These are phyloP conservation scores for Xyrauchen texanus DNA, from an alignment of 2,113 vertebrate species.

Conservation along the genomic window DNA sequence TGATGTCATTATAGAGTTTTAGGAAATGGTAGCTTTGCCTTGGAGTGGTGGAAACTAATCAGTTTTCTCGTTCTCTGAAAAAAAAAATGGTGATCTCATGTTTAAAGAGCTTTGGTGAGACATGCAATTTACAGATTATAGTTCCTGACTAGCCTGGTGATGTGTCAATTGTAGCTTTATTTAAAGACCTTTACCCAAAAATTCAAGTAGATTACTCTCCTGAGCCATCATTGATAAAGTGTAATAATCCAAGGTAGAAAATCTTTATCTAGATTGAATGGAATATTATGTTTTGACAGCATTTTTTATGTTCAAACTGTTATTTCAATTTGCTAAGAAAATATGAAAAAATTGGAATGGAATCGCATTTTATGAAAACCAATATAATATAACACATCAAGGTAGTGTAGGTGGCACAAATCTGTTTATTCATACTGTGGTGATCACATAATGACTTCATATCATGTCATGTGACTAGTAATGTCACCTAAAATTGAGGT, in stretches of 20 bases:
- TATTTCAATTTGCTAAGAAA: too few relatives aligned
- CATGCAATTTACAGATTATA: slow-evolving; percentile 36
- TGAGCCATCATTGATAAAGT: background rate
- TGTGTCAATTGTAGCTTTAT: slow-evolving; percentile 34
- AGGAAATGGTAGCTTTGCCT: slow-evolving; percentile 38
- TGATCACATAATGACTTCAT: slow-evolving; percentile 3
- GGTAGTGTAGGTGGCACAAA: background rate
- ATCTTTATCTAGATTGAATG: slow-evolving; percentile 2
- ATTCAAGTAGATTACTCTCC: background rate
- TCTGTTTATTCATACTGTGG: background rate
- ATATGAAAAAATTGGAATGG: too few relatives aligned
- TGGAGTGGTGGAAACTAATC: slow-evolving; percentile 30
- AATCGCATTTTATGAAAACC: background rate
- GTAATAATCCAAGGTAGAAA: slow-evolving; percentile 1
- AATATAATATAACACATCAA: background rate
- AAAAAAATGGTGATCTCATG: slow-evolving; percentile 30
- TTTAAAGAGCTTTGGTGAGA: slow-evolving; percentile 20
- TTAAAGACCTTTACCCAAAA: slow-evolving; percentile 32
- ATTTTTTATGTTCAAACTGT: too few relatives aligned
- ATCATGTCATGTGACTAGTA: background rate
- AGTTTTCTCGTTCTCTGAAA: too few relatives aligned
- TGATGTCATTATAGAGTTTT: slow-evolving; percentile 39
- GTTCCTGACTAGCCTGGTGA: slow-evolving; percentile 36
- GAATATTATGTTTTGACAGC: slow-evolving; percentile 18
- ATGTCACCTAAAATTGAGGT: background rate